A percentile compares a stretch with the other conserved stretches of the same genome.
Conservation (phyloP, 2,888 invertebrate genomes). For the Tuta absoluta region DNA sequence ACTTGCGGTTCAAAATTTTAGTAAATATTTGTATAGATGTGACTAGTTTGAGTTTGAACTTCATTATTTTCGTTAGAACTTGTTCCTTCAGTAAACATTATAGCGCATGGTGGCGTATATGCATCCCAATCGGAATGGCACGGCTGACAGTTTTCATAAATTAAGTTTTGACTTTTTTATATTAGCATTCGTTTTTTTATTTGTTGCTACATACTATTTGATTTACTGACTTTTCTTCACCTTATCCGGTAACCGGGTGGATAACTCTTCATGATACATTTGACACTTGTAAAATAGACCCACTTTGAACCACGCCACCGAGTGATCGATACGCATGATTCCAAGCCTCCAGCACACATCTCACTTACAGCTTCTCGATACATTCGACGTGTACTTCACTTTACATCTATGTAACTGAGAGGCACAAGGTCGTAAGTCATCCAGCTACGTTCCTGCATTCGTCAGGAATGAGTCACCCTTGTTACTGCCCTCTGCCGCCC, state of each 20-base stretch:
- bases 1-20: slow-evolving; percentile 39
- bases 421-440: slow-evolving; percentile 71
- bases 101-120: slow-evolving; percentile 63
- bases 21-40: slow-evolving; percentile 40
- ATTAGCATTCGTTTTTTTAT: slow-evolving; percentile 22
- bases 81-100: slow-evolving; percentile 24
- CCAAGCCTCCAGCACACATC: slow-evolving; percentile 80
- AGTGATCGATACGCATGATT: slow-evolving; percentile 80
- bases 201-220: slow-evolving; percentile 44
- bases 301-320: slow-evolving; percentile 80
- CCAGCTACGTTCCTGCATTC: slow-evolving; percentile 37
- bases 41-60: slow-evolving; percentile 37
- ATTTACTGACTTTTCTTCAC: slow-evolving; percentile 46
- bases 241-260: slow-evolving; percentile 55
- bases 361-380: slow-evolving; percentile 80
- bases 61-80: slow-evolving; percentile 30
- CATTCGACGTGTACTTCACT: slow-evolving; percentile 72
- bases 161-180: slow-evolving; percentile 35
- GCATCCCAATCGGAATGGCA: slow-evolving; percentile 36
- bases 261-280: slow-evolving; percentile 65
- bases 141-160: slow-evolving; percentile 6
- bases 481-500: slow-evolving; percentile 75
- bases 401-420: slow-evolving; percentile 73
- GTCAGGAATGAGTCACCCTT: slow-evolving; percentile 45
- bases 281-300: slow-evolving; percentile 72